phyloP scores from a whole-genome alignment of 2,888 invertebrate species.

The Aleiodes testaceus region DNA sequence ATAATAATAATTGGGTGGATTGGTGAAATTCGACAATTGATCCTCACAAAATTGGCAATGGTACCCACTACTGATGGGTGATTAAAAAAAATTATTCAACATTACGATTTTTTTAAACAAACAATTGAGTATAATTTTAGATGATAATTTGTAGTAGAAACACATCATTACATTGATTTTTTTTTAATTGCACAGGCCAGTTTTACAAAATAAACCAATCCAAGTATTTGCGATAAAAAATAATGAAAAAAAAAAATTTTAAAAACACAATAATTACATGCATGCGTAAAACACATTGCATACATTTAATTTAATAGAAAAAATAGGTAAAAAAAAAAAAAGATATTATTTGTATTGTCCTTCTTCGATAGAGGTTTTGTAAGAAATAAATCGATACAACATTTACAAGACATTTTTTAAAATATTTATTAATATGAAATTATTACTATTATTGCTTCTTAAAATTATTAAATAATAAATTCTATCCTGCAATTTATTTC shows the following conservation, averaged over 20 bases:
- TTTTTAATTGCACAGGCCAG: constrained; percentile 15
- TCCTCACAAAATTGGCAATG: constrained; percentile 14
- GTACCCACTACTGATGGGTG: constrained; percentile 12
- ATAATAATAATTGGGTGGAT: not conserved
- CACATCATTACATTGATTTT: constrained; percentile 33
- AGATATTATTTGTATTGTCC: constrained; percentile 35
- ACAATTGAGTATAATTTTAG: constrained; percentile 36
- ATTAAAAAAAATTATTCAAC: not conserved
- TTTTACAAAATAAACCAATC: constrained; percentile 32
- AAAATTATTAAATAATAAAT: constrained; percentile 69
- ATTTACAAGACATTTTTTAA: constrained; percentile 64
- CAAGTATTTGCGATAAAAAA: constrained; percentile 35
- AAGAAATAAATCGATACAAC: constrained; percentile 63
- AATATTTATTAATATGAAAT: constrained; percentile 72
- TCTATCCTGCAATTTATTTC: constrained; percentile 58
- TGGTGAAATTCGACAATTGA: constrained; percentile 41
- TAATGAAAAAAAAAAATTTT: constrained; percentile 34
- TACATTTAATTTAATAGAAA: constrained; percentile 38
- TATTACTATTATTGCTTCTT: constrained; percentile 71
- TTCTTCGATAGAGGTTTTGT: constrained; percentile 48
- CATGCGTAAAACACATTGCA: constrained; percentile 31
- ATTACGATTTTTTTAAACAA: constrained; percentile 14
- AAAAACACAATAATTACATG: constrained; percentile 35
- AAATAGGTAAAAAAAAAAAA: constrained; percentile 47
- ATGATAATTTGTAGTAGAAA: constrained; percentile 37